A percentile compares a stretch with the other conserved stretches of the same genome.
Conservation (phyloP, 1,140 invertebrate genomes). For the Campoletis sonorensis region DNA sequence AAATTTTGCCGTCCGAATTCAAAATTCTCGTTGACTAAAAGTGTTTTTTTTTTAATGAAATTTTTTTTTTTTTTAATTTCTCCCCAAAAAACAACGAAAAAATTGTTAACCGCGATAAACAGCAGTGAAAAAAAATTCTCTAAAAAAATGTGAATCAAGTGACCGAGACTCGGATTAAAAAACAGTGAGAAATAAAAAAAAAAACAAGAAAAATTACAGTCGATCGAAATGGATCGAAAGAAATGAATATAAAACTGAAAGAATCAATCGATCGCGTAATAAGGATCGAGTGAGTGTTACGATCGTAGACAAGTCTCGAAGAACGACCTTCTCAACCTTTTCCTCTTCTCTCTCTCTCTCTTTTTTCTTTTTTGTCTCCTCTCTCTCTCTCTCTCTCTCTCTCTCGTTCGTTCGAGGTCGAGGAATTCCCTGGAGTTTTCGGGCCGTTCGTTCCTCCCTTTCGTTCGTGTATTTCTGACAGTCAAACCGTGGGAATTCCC, state of each 20-base stretch:
- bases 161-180: neutral
- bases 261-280: neutral
- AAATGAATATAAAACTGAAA: conserved; percentile 2
- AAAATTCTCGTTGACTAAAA: neutral
- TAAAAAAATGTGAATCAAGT: conserved; percentile 5
- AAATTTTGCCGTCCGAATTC: too few relatives aligned
- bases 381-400: neutral
- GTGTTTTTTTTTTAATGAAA: too few relatives aligned
- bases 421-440: conserved; percentile 35
- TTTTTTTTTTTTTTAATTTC: too few relatives aligned
- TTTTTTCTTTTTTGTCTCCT: neutral
- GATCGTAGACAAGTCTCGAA: conserved; percentile 22
- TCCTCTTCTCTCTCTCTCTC: conserved; percentile 10
- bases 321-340: conserved; percentile 29
- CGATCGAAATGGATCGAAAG: neutral
- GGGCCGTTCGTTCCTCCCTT: neutral
- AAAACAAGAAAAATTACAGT: neutral
- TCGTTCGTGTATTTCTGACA: neutral
- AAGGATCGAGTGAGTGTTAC: conserved; percentile 8
- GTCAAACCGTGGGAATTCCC: conserved; percentile 28
- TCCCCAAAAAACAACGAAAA: too few relatives aligned
- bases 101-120: too few relatives aligned
- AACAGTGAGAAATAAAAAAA: neutral
- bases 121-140: too few relatives aligned
- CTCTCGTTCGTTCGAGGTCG: conserved; percentile 1